phyloP scores from a whole-genome alignment of 2,797 vertebrate genomes.

The Coendou prehensilis region DNA sequence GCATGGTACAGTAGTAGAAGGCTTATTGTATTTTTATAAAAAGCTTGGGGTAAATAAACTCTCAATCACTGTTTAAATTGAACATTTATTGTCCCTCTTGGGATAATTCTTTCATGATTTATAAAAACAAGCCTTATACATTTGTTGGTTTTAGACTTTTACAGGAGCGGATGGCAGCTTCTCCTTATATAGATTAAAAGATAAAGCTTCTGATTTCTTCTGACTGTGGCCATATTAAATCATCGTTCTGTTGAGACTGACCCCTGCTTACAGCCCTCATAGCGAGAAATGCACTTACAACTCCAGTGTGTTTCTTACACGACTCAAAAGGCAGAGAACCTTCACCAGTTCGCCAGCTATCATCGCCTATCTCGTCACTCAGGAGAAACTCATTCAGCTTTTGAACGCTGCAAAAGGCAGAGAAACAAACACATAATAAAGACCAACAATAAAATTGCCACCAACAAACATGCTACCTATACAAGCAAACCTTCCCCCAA shows the following conservation, averaged over 20 bases:
- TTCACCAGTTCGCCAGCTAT: slow-evolving; percentile 95
- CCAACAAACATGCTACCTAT: neutral
- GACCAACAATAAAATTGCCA: neutral
- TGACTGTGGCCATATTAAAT: neutral
- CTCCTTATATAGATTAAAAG: neutral
- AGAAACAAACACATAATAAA: neutral
- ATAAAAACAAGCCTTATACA: neutral
- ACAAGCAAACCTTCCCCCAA: neutral
- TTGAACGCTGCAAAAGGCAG: slow-evolving; percentile 92
- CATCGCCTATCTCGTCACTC: slow-evolving; percentile 98
- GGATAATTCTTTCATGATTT: neutral
- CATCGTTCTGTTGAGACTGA: neutral
- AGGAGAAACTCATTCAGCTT: slow-evolving; percentile 98
- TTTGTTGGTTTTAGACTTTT: neutral
- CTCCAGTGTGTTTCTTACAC: slow-evolving; percentile 93
- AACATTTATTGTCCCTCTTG: neutral
- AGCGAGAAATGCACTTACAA: slow-evolving; percentile 90
- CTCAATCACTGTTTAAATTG: neutral
- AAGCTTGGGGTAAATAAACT: neutral
- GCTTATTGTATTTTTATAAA: slow-evolving; percentile 14
- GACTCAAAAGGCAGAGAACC: slow-evolving; percentile 91
- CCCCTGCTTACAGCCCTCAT: neutral
- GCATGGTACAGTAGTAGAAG: neutral
- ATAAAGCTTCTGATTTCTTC: neutral
- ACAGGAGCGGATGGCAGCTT: neutral